Evolutionary conservation across 1,140 invertebrate genomes (phyloP), one percentile per base, ranked within the genome.

Genomic region (Oryctes rhinoceros): DNA sequence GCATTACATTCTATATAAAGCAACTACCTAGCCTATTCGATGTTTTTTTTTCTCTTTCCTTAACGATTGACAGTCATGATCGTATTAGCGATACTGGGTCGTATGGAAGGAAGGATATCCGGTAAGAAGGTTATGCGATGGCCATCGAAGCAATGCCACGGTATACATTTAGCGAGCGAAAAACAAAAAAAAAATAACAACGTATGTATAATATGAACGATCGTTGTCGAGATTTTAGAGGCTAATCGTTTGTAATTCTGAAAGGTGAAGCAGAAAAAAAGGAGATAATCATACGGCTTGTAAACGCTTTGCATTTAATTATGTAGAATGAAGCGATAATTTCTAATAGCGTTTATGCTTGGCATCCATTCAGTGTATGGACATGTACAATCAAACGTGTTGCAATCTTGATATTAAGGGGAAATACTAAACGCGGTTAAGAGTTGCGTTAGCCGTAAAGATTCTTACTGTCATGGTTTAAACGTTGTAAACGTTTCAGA

Each of bases 111-210:
- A 76, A 76, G 75, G 75, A 76, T 76, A 76, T 76, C 75, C 75
- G 75, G 75, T 76, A 76, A 76, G 18, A 71, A 71, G 75, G 75
- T 44, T 76, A 18, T 13, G 13, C 44, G 75, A 37, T 76, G 75
- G 39, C 75, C 75, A 76, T 76, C 75, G 37, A 76, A 47, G 47
- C 75, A 76, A 76, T 76, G 75, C 75, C 75, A 76, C 37, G 13
- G 53, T 59, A 18, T 59, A 59, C 18, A 59, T 59, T 59, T 59
- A 15, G 53, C 18, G 53, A 59, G 53, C 53, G 53, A 59, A 59
- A n/a, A n/a, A n/a, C n/a, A n/a, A 59, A 53, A 59, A 59, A 59
- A 44, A 59, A 53, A 18, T 4, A 59, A 59, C 7, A 18, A 59
- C n/a, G 53, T 59, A 44, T 59, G 53, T 59, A 59, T 44, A 44